A percentile compares a stretch with the other conserved stretches of the same genome.
These are phyloP conservation scores for Eristalinus aeneus DNA, from an alignment of 2,888 invertebrate species.

Conservation along the genomic window DNA sequence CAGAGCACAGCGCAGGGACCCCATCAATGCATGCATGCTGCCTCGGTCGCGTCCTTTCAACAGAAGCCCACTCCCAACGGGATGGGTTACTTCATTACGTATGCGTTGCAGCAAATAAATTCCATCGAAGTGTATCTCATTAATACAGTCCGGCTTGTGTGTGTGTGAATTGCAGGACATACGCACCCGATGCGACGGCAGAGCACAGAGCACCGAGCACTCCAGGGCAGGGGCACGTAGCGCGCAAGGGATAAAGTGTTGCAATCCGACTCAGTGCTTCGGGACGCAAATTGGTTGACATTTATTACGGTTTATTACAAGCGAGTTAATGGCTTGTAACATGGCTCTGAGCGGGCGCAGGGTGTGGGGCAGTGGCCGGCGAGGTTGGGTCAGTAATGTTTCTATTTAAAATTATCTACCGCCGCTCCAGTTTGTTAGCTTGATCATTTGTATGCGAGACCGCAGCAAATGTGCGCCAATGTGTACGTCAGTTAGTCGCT, in stretches of 20 bases:
- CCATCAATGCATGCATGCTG: neutral
- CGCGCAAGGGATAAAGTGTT: constrained; percentile 35
- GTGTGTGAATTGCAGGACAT: neutral
- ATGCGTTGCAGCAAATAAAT: constrained; percentile 65
- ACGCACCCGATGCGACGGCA: neutral
- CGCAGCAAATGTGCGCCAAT: constrained; percentile 1
- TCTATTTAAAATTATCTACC: constrained; percentile 52
- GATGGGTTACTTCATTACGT: constrained; percentile 49
- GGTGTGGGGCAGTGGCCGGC: neutral
- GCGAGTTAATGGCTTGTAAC: constrained; percentile 49
- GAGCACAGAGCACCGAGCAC: neutral
- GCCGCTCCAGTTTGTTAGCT: neutral
- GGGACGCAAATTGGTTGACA: constrained; percentile 66
- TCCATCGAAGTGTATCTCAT: constrained; percentile 66
- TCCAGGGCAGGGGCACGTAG: neutral
- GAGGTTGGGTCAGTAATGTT: constrained; percentile 24
- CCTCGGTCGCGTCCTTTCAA: neutral
- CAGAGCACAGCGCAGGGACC: neutral
- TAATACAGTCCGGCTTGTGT: constrained; percentile 40
- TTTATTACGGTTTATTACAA: constrained; percentile 70
- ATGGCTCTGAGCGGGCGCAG: neutral
- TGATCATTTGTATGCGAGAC: constrained; percentile 8
- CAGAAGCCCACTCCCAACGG: neutral
- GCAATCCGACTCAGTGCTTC: constrained; percentile 48
- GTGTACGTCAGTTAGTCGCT: neutral